A percentile compares a stretch with the other conserved stretches of the same genome.
Conservation (phyloP, 2,888 invertebrate species). For the Tridacna gigas region DNA sequence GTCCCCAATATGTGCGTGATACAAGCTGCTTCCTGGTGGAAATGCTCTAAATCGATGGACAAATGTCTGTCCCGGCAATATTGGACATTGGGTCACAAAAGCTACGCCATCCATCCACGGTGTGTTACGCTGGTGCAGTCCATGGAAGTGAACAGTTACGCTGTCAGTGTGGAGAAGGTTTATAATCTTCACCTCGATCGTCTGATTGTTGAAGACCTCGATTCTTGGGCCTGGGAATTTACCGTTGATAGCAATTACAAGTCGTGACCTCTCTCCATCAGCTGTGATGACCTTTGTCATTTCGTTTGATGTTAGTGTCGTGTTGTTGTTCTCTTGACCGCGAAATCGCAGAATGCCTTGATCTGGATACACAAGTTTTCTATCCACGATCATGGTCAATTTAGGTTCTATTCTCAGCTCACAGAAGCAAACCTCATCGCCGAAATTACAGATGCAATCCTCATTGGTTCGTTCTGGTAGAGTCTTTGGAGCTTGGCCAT, state of each 20-base stretch:
- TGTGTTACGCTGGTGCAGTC: slow-evolving; percentile 68
- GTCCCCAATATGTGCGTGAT: slow-evolving; percentile 72
- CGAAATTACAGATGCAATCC: slow-evolving; percentile 37
- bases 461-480: slow-evolving; percentile 8
- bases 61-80: slow-evolving; percentile 69
- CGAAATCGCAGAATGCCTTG: slow-evolving; percentile 41
- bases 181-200: slow-evolving; percentile 55
- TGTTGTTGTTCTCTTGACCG: neutral
- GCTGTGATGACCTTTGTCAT: slow-evolving; percentile 53
- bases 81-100: slow-evolving; percentile 74
- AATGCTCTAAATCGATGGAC: slow-evolving; percentile 68
- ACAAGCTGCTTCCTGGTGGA: slow-evolving; percentile 69
- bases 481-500: neutral
- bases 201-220: slow-evolving; percentile 69
- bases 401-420: slow-evolving; percentile 50
- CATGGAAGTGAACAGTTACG: slow-evolving; percentile 74
- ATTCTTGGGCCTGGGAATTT: slow-evolving; percentile 74
- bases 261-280: slow-evolving; percentile 64
- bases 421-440: slow-evolving; percentile 48
- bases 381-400: slow-evolving; percentile 60
- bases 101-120: slow-evolving; percentile 75
- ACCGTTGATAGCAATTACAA: slow-evolving; percentile 71
- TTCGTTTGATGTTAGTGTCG: neutral
- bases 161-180: slow-evolving; percentile 69
- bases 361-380: slow-evolving; percentile 33